Evolutionary conservation across 2,888 invertebrate species (phyloP).

Genomic region (Drosophila prostipennis): DNA sequence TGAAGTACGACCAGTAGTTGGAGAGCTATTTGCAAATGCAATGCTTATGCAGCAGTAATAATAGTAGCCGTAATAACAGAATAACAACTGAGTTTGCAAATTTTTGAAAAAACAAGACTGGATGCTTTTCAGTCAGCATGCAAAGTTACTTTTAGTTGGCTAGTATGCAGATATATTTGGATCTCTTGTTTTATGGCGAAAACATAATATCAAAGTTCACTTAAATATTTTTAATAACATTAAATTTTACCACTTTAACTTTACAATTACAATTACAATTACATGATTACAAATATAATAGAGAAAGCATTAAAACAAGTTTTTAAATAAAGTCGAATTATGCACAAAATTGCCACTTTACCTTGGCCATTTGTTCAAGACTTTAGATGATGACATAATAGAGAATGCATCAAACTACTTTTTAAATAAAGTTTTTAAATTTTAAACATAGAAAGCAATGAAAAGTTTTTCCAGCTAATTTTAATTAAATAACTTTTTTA

Average conservation of each 20-base stretch:
- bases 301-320: no score
- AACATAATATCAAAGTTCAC: neutral
- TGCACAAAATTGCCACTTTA: no score
- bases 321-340: neutral
- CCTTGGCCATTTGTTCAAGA: no score
- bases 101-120: conserved; percentile 7
- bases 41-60: conserved; percentile 30
- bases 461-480: neutral
- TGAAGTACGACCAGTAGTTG: conserved; percentile 22
- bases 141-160: neutral
- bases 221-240: neutral
- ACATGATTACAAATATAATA: no score
- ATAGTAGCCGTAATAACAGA: conserved; percentile 14
- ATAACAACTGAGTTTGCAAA: conserved; percentile 21
- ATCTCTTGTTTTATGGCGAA: no score
- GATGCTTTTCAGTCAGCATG: neutral
- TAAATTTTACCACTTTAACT: no score
- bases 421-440: neutral
- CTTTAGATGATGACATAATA: no score
- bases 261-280: no score
- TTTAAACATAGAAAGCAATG: no score
- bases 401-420: no score
- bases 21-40: conserved; percentile 58
- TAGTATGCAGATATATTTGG: neutral
- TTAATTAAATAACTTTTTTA: neutral